These are phyloP conservation scores for Tyrophagus putrescentiae DNA, from an alignment of 1,140 invertebrate genomes.

Conservation along the genomic window DNA sequence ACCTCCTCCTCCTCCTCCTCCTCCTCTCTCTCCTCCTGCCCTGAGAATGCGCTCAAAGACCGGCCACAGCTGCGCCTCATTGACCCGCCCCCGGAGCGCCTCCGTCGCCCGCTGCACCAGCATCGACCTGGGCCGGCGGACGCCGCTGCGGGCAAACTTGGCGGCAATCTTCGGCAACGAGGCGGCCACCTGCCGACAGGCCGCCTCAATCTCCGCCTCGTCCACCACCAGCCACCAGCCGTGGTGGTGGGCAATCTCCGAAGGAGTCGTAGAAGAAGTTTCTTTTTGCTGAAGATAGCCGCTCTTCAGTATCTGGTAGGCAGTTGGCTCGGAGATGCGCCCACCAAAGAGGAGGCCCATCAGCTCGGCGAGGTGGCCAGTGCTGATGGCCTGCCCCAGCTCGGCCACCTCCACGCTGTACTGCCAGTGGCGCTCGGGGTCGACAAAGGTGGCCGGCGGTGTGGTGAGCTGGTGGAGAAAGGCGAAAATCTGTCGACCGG, in stretches of 20 bases:
- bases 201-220: slow-evolving; percentile 13
- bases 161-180: slow-evolving; percentile 11
- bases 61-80: not conserved
- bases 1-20: no score
- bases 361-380: slow-evolving; percentile 28
- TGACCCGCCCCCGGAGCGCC: not conserved
- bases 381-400: no score
- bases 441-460: no score
- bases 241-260: slow-evolving; percentile 5
- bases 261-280: not conserved
- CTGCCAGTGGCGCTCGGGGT: no score
- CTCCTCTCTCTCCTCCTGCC: no score
- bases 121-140: slow-evolving; percentile 5
- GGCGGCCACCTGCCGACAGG: slow-evolving; percentile 11
- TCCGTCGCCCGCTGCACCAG: not conserved
- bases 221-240: slow-evolving; percentile 24
- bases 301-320: not conserved
- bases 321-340: not conserved
- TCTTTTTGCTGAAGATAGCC: slow-evolving; percentile 16
- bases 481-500: no score
- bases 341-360: slow-evolving; percentile 40
- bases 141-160: slow-evolving; percentile 13
- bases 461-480: no score
- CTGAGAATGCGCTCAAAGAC: slow-evolving; percentile 5
- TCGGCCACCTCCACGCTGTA: no score